These are phyloP conservation scores for Poeciliopsis paucimaculata DNA, from an alignment of 2,797 vertebrate species.

Conservation along the genomic window DNA sequence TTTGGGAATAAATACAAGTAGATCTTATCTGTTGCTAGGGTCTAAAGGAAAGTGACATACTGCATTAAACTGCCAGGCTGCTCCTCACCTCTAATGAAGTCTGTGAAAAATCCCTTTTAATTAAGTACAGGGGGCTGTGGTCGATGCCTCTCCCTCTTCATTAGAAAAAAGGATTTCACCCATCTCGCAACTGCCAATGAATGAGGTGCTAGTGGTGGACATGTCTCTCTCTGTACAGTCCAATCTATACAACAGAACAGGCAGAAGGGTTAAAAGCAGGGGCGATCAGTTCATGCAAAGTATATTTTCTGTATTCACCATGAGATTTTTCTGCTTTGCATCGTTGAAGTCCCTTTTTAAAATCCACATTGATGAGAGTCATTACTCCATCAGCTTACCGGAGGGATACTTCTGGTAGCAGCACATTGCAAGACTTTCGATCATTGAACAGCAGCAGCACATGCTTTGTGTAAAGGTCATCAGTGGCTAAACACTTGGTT, in stretches of 20 bases:
- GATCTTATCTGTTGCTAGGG: constrained; percentile 70
- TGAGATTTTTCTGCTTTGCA: constrained; percentile 59
- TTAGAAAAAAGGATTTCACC: constrained; percentile 75
- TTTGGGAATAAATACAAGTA: constrained; percentile 45
- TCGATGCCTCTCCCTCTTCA: constrained; percentile 80
- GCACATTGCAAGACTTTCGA: constrained; percentile 33
- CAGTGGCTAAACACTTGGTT: constrained; percentile 28
- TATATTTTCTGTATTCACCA: constrained; percentile 46
- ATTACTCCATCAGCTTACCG: constrained; percentile 62
- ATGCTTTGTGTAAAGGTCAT: constrained; percentile 46
- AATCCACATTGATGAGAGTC: constrained; percentile 70
- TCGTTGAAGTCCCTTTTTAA: constrained; percentile 63
- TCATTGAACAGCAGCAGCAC: constrained; percentile 40
- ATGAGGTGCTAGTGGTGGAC: constrained; percentile 58
- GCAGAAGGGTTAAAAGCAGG: constrained; percentile 47
- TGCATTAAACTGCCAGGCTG: constrained; percentile 78
- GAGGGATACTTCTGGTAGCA: constrained; percentile 51
- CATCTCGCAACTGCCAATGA: constrained; percentile 71
- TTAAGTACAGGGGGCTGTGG: constrained; percentile 77
- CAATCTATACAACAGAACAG: constrained; percentile 55
- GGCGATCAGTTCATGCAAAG: constrained; percentile 57
- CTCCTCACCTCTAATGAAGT: constrained; percentile 82
- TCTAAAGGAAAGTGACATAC: constrained; percentile 75
- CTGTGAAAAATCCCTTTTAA: constrained; percentile 85
- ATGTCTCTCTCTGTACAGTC: constrained; percentile 60